These are phyloP conservation scores for Borostomias antarcticus DNA, from an alignment of 2,797 vertebrate species.

Conservation along the genomic window DNA sequence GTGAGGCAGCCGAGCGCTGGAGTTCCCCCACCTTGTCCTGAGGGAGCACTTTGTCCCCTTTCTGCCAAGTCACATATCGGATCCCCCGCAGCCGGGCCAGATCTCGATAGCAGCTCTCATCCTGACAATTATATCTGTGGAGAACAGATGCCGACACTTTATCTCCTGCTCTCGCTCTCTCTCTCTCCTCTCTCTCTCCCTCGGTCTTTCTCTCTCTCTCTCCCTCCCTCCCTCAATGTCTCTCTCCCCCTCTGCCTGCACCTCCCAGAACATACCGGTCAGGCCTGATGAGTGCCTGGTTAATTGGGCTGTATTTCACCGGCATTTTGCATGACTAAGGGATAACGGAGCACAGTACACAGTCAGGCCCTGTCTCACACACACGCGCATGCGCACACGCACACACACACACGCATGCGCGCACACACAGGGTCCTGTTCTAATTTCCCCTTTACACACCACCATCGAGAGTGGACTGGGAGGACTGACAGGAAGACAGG, in stretches of 20 bases:
- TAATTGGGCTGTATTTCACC: conserved; percentile 72
- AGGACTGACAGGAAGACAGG: background rate
- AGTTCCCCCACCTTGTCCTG: conserved; percentile 87
- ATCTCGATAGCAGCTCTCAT: conserved; percentile 95
- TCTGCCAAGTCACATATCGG: conserved; percentile 92
- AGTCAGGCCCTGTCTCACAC: background rate
- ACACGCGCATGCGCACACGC: conserved; percentile 6
- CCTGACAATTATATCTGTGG: conserved; percentile 94
- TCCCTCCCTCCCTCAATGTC: conserved; percentile 11
- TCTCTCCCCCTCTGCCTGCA: conserved; percentile 17
- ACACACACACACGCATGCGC: conserved; percentile 9
- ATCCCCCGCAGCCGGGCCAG: conserved; percentile 92
- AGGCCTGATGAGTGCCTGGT: conserved; percentile 65
- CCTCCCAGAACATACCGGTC: conserved; percentile 33
- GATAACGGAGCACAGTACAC: conserved; percentile 12
- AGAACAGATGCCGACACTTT: conserved; percentile 69
- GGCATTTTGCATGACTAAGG: conserved; percentile 45
- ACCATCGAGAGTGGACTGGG: background rate
- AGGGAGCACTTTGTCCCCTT: conserved; percentile 89
- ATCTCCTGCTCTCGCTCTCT: conserved; percentile 43
- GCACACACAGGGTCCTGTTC: background rate
- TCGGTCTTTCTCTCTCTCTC: conserved; percentile 29
- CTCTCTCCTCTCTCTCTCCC: conserved; percentile 46
- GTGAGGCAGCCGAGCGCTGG: background rate
- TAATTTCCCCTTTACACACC: background rate